These are phyloP conservation scores for Nansenia antarctica DNA, from an alignment of 2,113 vertebrate genomes.

Conservation along the genomic window DNA sequence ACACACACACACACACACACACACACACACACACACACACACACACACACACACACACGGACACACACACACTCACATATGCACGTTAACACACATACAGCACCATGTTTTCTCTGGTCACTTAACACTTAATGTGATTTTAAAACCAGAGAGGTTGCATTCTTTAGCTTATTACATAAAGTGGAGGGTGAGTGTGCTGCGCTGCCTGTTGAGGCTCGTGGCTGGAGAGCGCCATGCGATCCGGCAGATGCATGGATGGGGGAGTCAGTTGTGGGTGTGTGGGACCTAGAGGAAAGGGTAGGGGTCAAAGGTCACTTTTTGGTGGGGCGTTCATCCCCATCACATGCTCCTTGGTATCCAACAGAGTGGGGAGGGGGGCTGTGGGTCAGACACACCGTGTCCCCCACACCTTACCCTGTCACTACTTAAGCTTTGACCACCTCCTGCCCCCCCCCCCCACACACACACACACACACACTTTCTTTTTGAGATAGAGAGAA, in stretches of 20 bases:
- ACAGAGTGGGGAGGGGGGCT: constrained; percentile 51
- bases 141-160: constrained; percentile 52
- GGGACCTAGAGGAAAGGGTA: neutral
- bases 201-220: constrained; percentile 52
- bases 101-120: constrained; percentile 43
- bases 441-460: too few species aligned
- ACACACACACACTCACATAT: neutral
- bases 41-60: neutral
- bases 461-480: too few species aligned
- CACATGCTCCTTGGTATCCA: constrained; percentile 63
- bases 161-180: constrained; percentile 52
- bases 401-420: neutral
- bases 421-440: neutral
- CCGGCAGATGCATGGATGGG: constrained; percentile 10
- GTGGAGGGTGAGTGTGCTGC: constrained; percentile 41
- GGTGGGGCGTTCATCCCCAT: constrained; percentile 56
- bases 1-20: neutral
- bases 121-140: constrained; percentile 25
- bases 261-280: constrained; percentile 20
- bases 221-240: constrained; percentile 52
- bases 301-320: too few species aligned
- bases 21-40: neutral
- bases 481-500: neutral
- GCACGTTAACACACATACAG: neutral
- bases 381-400: constrained; percentile 17